phyloP scores from a whole-genome alignment of 2,797 vertebrate genomes.

The Masticophis lateralis region DNA sequence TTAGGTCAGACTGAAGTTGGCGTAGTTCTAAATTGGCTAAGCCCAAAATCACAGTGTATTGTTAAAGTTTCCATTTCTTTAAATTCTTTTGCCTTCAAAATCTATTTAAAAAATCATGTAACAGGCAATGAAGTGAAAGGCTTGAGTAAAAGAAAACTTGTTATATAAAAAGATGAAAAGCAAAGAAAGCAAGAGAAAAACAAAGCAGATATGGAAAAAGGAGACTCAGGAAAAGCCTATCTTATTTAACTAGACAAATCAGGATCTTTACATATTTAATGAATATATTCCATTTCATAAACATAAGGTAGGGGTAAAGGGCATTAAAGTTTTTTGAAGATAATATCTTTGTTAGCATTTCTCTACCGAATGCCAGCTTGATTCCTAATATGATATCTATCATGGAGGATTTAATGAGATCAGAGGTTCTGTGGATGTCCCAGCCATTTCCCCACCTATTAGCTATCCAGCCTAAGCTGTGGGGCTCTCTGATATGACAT shows the following conservation, averaged over 20 bases:
- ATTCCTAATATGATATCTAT: neutral
- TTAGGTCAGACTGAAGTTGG: too few species aligned
- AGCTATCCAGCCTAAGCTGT: neutral
- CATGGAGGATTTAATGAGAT: neutral
- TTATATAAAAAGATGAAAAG: neutral
- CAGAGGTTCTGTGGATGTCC: neutral
- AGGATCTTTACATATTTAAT: slow-evolving; percentile 20
- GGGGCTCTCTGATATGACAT: neutral
- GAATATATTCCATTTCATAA: neutral
- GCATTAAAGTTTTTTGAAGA: neutral
- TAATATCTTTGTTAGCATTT: neutral
- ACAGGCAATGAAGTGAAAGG: neutral
- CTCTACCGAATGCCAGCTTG: neutral
- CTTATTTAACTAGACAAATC: slow-evolving; percentile 16
- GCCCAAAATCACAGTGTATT: neutral
- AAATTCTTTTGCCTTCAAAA: neutral
- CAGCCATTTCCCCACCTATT: neutral
- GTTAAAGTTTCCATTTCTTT: neutral
- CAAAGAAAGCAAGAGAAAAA: fast-evolving
- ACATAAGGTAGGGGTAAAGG: neutral
- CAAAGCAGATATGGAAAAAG: neutral
- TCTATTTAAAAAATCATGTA: neutral
- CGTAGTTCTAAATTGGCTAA: too few species aligned
- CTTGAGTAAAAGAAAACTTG: neutral
- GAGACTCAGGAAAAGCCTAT: neutral